Evolutionary conservation across 2,888 invertebrate genomes (phyloP).

Genomic region (Erebia aethiops): DNA sequence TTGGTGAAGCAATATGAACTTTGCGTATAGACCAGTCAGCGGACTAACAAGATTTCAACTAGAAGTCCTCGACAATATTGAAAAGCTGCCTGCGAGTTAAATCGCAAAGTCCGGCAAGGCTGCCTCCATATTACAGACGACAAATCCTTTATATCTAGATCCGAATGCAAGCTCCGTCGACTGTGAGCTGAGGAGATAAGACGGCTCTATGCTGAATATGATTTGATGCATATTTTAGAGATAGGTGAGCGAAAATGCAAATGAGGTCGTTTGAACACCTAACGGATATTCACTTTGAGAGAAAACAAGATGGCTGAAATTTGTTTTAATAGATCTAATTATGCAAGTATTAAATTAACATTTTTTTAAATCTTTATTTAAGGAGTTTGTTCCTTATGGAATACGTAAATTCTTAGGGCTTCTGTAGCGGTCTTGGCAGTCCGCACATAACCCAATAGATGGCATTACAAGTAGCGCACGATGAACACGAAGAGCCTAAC

Average conservation of each 20-base stretch:
- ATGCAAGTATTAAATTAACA: too few relatives aligned
- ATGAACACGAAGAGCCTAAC: too few relatives aligned
- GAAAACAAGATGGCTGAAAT: not conserved
- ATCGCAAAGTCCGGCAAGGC: not conserved
- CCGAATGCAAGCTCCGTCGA: not conserved
- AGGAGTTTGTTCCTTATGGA: too few relatives aligned
- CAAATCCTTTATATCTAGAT: conserved; percentile 11
- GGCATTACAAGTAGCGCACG: too few relatives aligned
- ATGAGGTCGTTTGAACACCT: conserved; percentile 3
- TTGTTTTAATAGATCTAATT: too few relatives aligned
- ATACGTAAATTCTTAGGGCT: too few relatives aligned
- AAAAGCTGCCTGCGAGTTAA: conserved; percentile 4
- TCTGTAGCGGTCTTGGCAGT: too few relatives aligned
- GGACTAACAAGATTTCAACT: conserved; percentile 4
- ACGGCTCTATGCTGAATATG: conserved; percentile 20
- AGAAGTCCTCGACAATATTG: conserved; percentile 2
- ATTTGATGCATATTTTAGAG: conserved; percentile 29
- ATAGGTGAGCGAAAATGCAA: conserved; percentile 7
- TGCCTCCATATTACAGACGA: not conserved
- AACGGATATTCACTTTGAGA: not conserved
- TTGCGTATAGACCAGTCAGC: not conserved
- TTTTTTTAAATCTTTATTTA: too few relatives aligned
- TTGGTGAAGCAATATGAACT: not conserved
- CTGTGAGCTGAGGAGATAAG: conserved; percentile 10
- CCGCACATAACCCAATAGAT: too few relatives aligned